Evolutionary conservation across 2,113 vertebrate species (phyloP).

Genomic region (Hystrix cristata): DNA sequence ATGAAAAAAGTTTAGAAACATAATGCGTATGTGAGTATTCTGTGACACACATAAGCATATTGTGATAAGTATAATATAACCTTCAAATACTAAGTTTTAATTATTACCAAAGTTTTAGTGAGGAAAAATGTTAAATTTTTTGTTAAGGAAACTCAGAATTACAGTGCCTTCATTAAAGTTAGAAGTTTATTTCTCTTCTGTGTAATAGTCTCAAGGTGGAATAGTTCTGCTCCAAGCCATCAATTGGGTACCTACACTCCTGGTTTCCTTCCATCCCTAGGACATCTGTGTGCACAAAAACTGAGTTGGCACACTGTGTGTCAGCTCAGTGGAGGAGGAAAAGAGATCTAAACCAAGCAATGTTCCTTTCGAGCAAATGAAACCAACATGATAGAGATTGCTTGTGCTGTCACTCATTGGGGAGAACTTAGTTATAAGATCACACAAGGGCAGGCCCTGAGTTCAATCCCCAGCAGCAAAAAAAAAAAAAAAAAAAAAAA

Average conservation of each 20-base stretch:
- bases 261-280: neutral
- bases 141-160: conserved; percentile 19
- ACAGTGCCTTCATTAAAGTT: neutral
- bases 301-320: neutral
- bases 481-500: neutral
- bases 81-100: neutral
- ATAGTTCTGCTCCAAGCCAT: neutral
- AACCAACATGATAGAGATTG: neutral
- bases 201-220: neutral
- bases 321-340: neutral
- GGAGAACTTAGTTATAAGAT: neutral
- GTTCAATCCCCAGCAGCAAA: no score
- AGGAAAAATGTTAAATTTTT: conserved; percentile 27
- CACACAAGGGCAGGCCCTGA: neutral
- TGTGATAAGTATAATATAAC: neutral
- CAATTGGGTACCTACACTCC: neutral
- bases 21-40: conserved; percentile 17
- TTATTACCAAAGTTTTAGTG: conserved; percentile 32
- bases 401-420: neutral
- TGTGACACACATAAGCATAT: neutral
- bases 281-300: neutral
- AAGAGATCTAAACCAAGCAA: neutral
- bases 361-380: conserved; percentile 5
- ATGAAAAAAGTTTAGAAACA: conserved; percentile 22
- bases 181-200: conserved; percentile 39